phyloP scores from a whole-genome alignment of 2,888 invertebrate genomes.

The Zygothrica quintamaculata region DNA sequence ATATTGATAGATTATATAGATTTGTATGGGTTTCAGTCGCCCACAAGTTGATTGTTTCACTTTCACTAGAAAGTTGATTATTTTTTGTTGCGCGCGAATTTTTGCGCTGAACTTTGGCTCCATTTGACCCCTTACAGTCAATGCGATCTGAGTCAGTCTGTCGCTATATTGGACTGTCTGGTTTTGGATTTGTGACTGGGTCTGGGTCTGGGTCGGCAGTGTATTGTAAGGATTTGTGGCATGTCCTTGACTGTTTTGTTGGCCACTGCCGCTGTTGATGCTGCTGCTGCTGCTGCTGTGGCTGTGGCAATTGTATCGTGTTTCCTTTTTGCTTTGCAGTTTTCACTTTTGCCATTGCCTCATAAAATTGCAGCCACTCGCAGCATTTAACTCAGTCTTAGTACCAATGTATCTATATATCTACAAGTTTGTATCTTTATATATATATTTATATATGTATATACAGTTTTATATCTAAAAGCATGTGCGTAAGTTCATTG shows the following conservation, averaged over 20 bases:
- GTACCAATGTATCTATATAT: conserved; percentile 21
- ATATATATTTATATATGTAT: conserved; percentile 8
- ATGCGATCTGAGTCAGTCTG: conserved; percentile 28
- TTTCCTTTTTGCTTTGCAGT: conserved; percentile 47
- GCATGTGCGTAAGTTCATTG: conserved; percentile 59
- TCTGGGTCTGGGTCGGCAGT: conserved; percentile 7
- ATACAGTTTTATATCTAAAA: no score
- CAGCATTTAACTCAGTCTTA: conserved; percentile 52
- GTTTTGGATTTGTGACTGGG: conserved; percentile 13
- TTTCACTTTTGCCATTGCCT: conserved; percentile 69
- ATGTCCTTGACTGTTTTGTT: conserved; percentile 72
- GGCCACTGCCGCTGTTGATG: no score
- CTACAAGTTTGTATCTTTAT: conserved; percentile 9
- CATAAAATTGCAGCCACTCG: conserved; percentile 62
- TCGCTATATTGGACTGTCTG: conserved; percentile 11
- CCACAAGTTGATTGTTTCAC: conserved; percentile 66
- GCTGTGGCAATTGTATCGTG: conserved; percentile 67
- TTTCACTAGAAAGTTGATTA: conserved; percentile 76
- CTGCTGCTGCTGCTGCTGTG: no score
- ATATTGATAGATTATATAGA: not conserved
- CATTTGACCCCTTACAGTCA: conserved; percentile 54
- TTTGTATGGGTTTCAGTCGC: not conserved
- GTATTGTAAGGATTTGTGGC: conserved; percentile 48
- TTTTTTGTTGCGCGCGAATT: conserved; percentile 56
- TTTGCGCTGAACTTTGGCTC: conserved; percentile 56